Conservation (phyloP, 2,113 vertebrate species). For the Brienomyrus brachyistius region DNA sequence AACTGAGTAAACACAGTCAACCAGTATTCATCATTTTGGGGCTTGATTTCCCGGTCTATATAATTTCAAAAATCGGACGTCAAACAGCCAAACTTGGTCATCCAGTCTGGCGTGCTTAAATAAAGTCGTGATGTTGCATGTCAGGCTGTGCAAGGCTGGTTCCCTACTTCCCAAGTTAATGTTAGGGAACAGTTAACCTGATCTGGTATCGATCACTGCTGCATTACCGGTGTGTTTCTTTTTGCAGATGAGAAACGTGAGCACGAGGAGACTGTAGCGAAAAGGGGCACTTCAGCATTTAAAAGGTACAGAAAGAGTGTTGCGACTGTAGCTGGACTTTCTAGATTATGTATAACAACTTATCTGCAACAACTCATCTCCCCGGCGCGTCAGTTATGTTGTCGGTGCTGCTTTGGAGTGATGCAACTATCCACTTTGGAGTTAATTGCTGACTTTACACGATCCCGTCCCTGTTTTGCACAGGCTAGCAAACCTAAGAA, state of each 20-base stretch:
- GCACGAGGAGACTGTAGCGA: conserved; percentile 31
- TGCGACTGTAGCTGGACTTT: neutral
- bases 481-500: neutral
- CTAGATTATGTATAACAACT: neutral
- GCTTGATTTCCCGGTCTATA: neutral
- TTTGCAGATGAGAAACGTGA: conserved; percentile 51
- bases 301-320: conserved; percentile 42
- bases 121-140: neutral
- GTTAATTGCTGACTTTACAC: neutral
- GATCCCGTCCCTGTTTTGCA: neutral
- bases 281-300: conserved; percentile 27
- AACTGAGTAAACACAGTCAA: conserved; percentile 41
- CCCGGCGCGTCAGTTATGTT: neutral
- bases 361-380: neutral
- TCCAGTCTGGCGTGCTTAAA: neutral
- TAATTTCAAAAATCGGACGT: neutral
- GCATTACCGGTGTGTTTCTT: conserved; percentile 27
- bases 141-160: neutral
- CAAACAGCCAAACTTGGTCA: neutral
- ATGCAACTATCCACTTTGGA: neutral
- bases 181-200: neutral
- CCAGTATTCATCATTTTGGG: conserved; percentile 16
- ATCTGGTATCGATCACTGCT: neutral
- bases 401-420: neutral
- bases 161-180: neutral